phyloP scores from a whole-genome alignment of 2,888 invertebrate species.

The Hedya salicella region DNA sequence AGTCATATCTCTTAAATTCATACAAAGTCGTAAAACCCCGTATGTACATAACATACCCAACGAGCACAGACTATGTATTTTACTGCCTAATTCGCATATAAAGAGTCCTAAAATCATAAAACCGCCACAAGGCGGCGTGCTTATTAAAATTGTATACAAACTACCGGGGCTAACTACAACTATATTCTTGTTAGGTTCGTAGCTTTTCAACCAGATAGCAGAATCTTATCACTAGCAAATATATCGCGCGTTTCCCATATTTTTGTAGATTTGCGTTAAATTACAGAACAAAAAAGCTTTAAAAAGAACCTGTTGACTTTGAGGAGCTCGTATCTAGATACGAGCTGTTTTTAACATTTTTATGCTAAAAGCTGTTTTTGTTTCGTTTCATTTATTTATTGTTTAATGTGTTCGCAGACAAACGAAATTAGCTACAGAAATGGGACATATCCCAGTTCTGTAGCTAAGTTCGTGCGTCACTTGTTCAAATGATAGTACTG shows the following conservation, averaged over 20 bases:
- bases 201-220: conserved; percentile 1
- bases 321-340: too few relatives aligned
- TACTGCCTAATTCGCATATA: conserved; percentile 22
- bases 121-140: conserved; percentile 27
- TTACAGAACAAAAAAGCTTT: too few relatives aligned
- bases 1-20: conserved; percentile 9
- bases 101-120: conserved; percentile 36
- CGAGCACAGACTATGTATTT: conserved; percentile 28
- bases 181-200: conserved; percentile 39
- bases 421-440: too few relatives aligned
- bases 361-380: too few relatives aligned
- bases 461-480: too few relatives aligned
- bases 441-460: too few relatives aligned
- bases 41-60: background rate
- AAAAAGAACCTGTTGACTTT: too few relatives aligned
- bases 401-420: too few relatives aligned
- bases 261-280: too few relatives aligned
- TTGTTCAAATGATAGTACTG: too few relatives aligned
- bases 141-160: conserved; percentile 43
- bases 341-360: too few relatives aligned
- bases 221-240: background rate
- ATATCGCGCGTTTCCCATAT: background rate
- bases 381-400: too few relatives aligned
- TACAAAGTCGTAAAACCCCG: conserved; percentile 4
- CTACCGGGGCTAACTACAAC: conserved; percentile 32